Evolutionary conservation across 2,797 vertebrate genomes (phyloP).

Genomic region (Babyrousa celebensis): DNA sequence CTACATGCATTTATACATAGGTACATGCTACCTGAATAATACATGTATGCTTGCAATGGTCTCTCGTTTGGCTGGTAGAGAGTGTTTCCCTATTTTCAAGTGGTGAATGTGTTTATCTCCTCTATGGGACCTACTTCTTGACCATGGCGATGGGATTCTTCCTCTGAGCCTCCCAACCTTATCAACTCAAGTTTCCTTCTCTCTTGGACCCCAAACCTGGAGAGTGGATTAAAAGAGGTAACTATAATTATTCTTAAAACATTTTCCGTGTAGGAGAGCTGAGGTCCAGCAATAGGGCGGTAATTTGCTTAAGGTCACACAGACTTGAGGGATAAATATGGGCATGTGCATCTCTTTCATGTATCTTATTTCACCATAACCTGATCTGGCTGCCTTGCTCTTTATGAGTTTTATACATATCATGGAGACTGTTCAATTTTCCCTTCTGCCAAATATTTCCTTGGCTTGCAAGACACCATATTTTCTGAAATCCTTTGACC

Average conservation of each 20-base stretch:
- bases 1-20: not conserved
- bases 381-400: not conserved
- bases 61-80: not conserved
- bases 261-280: not conserved
- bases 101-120: not conserved
- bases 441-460: not conserved
- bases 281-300: not conserved
- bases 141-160: not conserved
- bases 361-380: not conserved
- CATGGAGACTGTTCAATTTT: not conserved
- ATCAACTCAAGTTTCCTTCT: not conserved
- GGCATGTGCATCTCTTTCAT: rapidly evolving
- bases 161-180: not conserved
- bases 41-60: not conserved
- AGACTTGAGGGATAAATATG: not conserved
- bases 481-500: not conserved
- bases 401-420: not conserved
- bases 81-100: not conserved
- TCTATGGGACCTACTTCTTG: not conserved
- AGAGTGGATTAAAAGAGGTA: not conserved
- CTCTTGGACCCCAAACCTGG: not conserved
- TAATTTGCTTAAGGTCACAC: not conserved
- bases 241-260: not conserved
- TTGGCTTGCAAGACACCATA: rapidly evolving
- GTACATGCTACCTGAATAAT: not conserved